Evolutionary conservation across 1,140 invertebrate species (phyloP), one percentile per base, ranked within the genome.

Genomic region (Procambarus virginalis): DNA sequence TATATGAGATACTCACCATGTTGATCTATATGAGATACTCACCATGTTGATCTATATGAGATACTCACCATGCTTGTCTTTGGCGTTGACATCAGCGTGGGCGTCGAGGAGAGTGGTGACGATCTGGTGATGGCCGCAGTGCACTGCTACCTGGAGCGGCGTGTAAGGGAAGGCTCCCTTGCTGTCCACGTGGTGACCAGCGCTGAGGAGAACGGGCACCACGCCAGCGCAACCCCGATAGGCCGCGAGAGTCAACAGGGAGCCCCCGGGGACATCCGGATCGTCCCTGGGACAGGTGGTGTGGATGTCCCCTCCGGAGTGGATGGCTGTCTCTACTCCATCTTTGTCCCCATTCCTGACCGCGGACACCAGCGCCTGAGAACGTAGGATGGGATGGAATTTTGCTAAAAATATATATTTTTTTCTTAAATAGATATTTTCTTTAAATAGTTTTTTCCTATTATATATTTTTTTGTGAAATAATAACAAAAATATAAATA

Each of bases 21-120:
- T n/a, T n/a, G n/a, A n/a, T n/a, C n/a, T n/a, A n/a, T n/a, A n/a
- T n/a, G n/a, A n/a, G n/a, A n/a, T n/a, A n/a, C n/a, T n/a, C n/a
- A n/a, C n/a, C n/a, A n/a, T n/a, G n/a, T n/a, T n/a, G n/a, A n/a
- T n/a, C 80, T n/a, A n/a, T n/a, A n/a, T n/a, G n/a, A n/a, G n/a
- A n/a, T n/a, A n/a, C n/a, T 64, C 60, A 82, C 80, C 80, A 68
- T 82, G n/a, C 55, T 22, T 8, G 60, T 82, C 80, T 68, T 45
- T 14, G 17, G 60, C 60, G 1, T 82, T 34, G n/a, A 82, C 55
- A 68, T 82, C 34, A 3, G 80, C 49, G 2, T 68, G 17, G 34
- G 55, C 55, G n/a, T 60, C 20, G n/a, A 82, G 45, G 51, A 82
- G 55, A 9, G 2, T 46, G 10, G 34, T 17, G 9, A 82, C 80